A percentile compares a stretch with the other conserved stretches of the same genome.
phyloP scores from a whole-genome alignment of 2,113 vertebrate genomes.

The Diphyllodes magnificus region DNA sequence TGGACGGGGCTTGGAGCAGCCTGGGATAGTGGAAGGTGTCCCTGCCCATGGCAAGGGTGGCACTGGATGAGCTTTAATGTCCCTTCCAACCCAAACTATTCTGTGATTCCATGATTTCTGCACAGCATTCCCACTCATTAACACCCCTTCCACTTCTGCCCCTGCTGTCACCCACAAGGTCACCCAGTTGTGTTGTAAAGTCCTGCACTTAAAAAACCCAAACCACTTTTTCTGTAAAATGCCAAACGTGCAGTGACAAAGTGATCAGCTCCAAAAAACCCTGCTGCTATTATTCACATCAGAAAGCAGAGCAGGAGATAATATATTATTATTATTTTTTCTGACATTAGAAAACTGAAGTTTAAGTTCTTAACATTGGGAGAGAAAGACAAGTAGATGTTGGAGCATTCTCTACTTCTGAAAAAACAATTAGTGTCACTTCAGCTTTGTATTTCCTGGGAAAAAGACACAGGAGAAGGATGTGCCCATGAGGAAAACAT shows the following conservation, averaged over 20 bases:
- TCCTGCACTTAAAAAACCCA: not conserved
- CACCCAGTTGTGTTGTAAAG: not conserved
- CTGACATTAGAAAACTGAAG: not conserved
- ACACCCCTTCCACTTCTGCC: not conserved
- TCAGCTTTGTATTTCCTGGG: not conserved
- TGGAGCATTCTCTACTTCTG: not conserved
- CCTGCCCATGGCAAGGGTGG: not conserved
- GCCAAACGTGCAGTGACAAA: not conserved
- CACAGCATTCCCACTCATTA: not conserved
- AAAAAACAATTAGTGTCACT: not conserved
- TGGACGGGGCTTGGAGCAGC: fast-evolving
- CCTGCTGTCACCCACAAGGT: not conserved
- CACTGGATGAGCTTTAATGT: not conserved
- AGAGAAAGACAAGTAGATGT: not conserved
- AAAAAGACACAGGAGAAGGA: not conserved
- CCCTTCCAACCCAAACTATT: not conserved
- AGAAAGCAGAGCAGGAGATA: not conserved
- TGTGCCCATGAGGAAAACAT: not conserved
- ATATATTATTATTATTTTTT: not conserved
- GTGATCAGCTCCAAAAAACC: not conserved
- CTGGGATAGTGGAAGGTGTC: not conserved
- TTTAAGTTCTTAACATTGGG: not conserved
- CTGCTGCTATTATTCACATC: not conserved
- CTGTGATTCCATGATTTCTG: not conserved
- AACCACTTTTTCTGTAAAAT: not conserved